These are phyloP conservation scores for Noctua pronuba DNA, from an alignment of 2,888 invertebrate species.

Conservation along the genomic window DNA sequence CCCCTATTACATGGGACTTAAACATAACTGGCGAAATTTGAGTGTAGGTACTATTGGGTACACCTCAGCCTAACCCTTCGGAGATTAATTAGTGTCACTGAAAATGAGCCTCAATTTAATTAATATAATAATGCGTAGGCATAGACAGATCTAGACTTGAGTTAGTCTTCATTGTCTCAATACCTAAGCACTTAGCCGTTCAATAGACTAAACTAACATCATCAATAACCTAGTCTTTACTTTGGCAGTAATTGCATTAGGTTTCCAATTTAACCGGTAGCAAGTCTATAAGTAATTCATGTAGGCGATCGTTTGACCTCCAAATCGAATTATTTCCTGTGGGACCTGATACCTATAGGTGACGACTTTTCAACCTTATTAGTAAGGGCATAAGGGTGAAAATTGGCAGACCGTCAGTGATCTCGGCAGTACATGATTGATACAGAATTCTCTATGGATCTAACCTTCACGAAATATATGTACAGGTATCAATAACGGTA, in stretches of 20 bases:
- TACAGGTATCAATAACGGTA: neutral
- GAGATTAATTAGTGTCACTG: neutral
- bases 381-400: neutral
- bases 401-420: neutral
- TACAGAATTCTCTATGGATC: neutral
- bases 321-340: slow-evolving; percentile 22
- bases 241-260: slow-evolving; percentile 28
- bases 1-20: too few relatives aligned
- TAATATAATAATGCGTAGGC: neutral
- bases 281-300: slow-evolving; percentile 16
- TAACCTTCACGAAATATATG: neutral
- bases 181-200: neutral
- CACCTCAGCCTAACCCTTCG: too few relatives aligned
- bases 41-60: too few relatives aligned
- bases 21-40: too few relatives aligned
- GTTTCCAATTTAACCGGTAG: slow-evolving; percentile 13
- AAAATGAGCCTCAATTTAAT: neutral
- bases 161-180: neutral
- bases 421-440: neutral
- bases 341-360: neutral
- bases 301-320: neutral
- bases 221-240: slow-evolving; percentile 12
- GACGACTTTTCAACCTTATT: neutral
- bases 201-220: neutral
- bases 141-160: neutral